Conservation (phyloP, 2,797 vertebrate species). For the Protosalanx chinensis region DNA sequence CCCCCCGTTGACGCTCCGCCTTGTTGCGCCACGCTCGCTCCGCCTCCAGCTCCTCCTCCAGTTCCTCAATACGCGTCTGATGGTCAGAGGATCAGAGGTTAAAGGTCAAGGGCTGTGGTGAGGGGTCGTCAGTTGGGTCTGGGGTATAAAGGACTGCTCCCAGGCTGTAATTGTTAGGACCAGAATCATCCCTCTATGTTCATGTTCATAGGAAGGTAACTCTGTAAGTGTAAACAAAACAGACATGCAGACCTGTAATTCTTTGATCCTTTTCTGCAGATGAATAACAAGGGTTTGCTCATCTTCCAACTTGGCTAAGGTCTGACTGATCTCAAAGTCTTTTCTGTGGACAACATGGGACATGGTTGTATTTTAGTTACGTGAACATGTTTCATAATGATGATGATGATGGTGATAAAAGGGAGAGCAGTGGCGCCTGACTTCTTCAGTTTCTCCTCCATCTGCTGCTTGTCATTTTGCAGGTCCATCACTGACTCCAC, state of each 20-base stretch:
- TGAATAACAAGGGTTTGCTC: slow-evolving; percentile 78
- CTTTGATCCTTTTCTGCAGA: slow-evolving; percentile 90
- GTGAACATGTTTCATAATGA: background rate
- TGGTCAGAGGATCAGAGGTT: background rate
- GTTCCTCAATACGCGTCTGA: slow-evolving; percentile 86
- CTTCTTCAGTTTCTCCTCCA: slow-evolving; percentile 91
- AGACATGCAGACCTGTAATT: slow-evolving; percentile 78
- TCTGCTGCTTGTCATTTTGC: slow-evolving; percentile 82
- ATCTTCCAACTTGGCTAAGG: slow-evolving; percentile 85
- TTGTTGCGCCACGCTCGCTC: slow-evolving; percentile 82
- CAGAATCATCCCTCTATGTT: no score
- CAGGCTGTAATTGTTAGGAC: no score
- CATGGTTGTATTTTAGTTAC: background rate
- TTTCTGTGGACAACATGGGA: slow-evolving; percentile 67
- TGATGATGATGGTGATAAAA: no score
- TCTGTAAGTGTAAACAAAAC: background rate
- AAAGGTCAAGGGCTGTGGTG: background rate
- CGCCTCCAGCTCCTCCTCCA: slow-evolving; percentile 88
- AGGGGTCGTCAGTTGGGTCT: no score
- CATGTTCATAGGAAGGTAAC: background rate
- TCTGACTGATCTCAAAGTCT: slow-evolving; percentile 82
- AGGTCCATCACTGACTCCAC: slow-evolving; percentile 82
- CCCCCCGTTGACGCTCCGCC: slow-evolving; percentile 85
- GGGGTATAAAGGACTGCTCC: no score
- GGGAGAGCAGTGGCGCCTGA: slow-evolving; percentile 50